Base-by-base conservation (phyloP, 2,113 vertebrate genomes). In the Sceloporus undulatus region DNA sequence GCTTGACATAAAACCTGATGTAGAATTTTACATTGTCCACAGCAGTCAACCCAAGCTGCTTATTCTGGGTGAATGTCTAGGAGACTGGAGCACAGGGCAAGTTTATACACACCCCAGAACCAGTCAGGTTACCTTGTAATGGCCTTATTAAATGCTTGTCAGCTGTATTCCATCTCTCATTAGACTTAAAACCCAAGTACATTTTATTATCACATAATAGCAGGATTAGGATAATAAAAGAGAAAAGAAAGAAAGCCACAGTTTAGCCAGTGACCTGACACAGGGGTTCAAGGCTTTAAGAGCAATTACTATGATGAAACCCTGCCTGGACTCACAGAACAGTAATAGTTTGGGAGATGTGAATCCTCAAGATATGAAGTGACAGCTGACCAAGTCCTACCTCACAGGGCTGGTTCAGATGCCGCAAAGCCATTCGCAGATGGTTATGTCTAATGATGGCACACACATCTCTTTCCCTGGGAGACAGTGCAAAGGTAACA, bases 61-160 rank as follows among this genome's bases (percentile, higher is more conserved):
- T 40, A 40, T 76, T 16, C 42, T 76, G 65, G 59, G 2, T 62
- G 59, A 62, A 62, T 14, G 14, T 13, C 13, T 62, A 4, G 66
- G 66, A 16, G 73, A 90, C 16, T 66, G 80, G 80, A 88, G 93
- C 85, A 85, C 81, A 86, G 89, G 84, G 81, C 82, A 88, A 90
- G 52, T 80, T 88, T 89, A 74, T 56, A 56, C 18, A 81, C 65
- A 40, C 81, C 27, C 38, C 38, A 14, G 75, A 78, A 23, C n/a
- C 90, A 84, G 84, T 54, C 40, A 76, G 38, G 88, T 82, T 85
- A 56, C 76, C 48, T 77, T 71, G 42, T 27, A 76, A 70, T 56
- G 38, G 80, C 25, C 40, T 79, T 79, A 65, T 80, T 92, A 89
- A 92, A 85, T 87, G 71, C 0, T 10, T 4, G 76, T 74, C 85